Conservation (phyloP, 1,140 invertebrate genomes). For the Orius insidiosus region DNA sequence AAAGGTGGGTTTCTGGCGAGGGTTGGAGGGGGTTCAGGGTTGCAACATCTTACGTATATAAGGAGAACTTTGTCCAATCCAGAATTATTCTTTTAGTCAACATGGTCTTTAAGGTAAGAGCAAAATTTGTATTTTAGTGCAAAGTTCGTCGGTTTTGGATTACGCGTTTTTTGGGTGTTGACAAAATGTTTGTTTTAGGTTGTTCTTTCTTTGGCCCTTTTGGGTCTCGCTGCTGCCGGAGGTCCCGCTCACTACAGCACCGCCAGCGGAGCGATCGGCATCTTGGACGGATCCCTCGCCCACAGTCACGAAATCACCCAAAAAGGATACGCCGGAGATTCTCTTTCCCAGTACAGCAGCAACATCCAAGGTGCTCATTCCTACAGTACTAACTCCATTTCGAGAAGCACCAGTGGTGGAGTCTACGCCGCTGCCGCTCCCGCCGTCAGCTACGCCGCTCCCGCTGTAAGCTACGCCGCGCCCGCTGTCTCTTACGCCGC, state of each 20-base stretch:
- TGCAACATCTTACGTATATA: no score
- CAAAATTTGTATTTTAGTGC: no score
- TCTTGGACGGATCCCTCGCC: constrained; percentile 27
- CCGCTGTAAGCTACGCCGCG: constrained; percentile 31
- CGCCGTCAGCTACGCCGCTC: no score
- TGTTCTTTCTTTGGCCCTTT: constrained; percentile 22
- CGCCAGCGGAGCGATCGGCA: constrained; percentile 28
- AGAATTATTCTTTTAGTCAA: no score
- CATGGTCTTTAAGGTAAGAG: no score
- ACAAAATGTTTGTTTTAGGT: constrained; percentile 19
- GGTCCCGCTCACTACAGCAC: constrained; percentile 33
- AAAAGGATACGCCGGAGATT: constrained; percentile 32
- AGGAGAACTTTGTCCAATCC: no score
- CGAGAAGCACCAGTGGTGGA: constrained; percentile 32
- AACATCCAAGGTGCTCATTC: constrained; percentile 33
- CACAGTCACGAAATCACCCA: constrained; percentile 35
- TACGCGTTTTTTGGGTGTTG: no score
- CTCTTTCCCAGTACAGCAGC: constrained; percentile 31
- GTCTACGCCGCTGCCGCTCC: constrained; percentile 27
- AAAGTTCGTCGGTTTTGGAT: no score
- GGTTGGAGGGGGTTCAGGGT: no score
- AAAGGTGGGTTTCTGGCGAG: no score
- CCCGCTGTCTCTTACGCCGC: constrained; percentile 9
- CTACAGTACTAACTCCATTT: constrained; percentile 31
- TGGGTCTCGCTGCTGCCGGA: constrained; percentile 25